These are phyloP conservation scores for Chironomus tentans DNA, from an alignment of 2,888 invertebrate genomes.

Conservation along the genomic window DNA sequence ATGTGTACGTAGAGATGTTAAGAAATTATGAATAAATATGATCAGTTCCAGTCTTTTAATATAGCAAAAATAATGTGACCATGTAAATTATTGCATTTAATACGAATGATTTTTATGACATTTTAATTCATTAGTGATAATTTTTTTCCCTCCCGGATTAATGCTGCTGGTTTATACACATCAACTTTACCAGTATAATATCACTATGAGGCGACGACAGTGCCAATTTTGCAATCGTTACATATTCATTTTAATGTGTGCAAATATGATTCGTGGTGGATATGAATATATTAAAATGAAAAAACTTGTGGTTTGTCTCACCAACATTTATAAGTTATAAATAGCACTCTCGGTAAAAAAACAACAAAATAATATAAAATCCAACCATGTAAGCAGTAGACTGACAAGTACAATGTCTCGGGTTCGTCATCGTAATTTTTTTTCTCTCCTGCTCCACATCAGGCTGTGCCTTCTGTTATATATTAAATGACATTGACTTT, in stretches of 20 bases:
- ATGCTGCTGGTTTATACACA: background rate
- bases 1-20: no score
- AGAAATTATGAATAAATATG: no score
- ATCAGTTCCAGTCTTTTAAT: no score
- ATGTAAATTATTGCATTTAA: no score
- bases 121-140: background rate
- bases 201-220: background rate
- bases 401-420: background rate
- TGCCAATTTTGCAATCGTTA: slow-evolving; percentile 13
- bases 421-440: background rate
- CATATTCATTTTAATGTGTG: slow-evolving; percentile 1
- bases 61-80: no score
- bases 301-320: background rate
- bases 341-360: background rate
- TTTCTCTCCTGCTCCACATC: background rate
- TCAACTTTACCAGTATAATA: background rate
- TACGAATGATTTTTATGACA: background rate
- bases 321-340: background rate
- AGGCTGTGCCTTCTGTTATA: background rate
- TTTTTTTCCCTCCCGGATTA: slow-evolving; percentile 4
- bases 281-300: background rate
- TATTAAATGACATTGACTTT: slow-evolving; percentile 19
- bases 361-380: background rate
- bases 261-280: background rate
- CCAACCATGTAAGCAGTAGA: background rate